These are phyloP conservation scores for Austrolebias charrua DNA, from an alignment of 2,797 vertebrate species.

Conservation along the genomic window DNA sequence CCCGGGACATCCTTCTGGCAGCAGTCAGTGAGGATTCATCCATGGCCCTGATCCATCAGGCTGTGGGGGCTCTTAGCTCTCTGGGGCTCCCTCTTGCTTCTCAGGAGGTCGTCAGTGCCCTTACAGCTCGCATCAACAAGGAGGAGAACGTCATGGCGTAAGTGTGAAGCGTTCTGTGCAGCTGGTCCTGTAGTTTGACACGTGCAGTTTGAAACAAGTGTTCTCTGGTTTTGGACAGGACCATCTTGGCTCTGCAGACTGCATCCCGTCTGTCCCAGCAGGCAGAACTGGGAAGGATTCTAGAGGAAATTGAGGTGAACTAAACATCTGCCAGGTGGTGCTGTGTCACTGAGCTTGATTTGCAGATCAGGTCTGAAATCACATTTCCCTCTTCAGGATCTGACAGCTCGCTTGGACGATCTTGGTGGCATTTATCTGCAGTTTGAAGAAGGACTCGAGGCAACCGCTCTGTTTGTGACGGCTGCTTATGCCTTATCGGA, in stretches of 20 bases:
- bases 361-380: not conserved
- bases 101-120: constrained; percentile 89
- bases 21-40: constrained; percentile 94
- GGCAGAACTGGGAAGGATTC: constrained; percentile 89
- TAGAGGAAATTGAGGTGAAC: constrained; percentile 96
- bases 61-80: constrained; percentile 88
- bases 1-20: constrained; percentile 91
- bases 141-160: constrained; percentile 94
- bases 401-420: constrained; percentile 95
- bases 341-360: constrained; percentile 10
- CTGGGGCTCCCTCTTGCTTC: constrained; percentile 92
- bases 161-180: constrained; percentile 60
- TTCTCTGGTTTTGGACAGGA: constrained; percentile 75
- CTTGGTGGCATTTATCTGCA: constrained; percentile 95
- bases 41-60: constrained; percentile 89
- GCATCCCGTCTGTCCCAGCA: constrained; percentile 93
- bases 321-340: constrained; percentile 57
- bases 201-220: no score
- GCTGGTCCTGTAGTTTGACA: not conserved
- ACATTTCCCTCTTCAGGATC: constrained; percentile 79
- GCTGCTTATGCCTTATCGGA: constrained; percentile 94
- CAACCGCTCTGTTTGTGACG: constrained; percentile 91
- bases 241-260: constrained; percentile 88
- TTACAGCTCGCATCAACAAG: constrained; percentile 90
- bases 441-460: constrained; percentile 97